phyloP scores from a whole-genome alignment of 2,113 vertebrate genomes.

The Chlamydotis undulata region DNA sequence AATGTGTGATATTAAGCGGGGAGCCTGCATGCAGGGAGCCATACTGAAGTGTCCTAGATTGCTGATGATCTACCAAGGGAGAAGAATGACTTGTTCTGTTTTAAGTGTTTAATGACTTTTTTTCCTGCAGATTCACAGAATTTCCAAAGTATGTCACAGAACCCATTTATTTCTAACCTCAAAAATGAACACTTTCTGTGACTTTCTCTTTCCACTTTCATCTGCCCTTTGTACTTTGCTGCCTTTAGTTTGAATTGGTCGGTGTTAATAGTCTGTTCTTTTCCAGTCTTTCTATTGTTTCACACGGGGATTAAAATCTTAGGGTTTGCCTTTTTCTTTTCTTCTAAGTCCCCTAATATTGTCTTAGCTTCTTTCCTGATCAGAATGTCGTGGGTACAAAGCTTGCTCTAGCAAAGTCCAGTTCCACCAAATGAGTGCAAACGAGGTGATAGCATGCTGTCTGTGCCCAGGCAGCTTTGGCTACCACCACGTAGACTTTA shows the following conservation, averaged over 20 bases:
- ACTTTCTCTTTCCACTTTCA: constrained; percentile 27
- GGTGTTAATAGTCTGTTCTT: neutral
- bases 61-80: neutral
- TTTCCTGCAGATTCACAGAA: constrained; percentile 3
- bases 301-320: neutral
- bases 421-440: neutral
- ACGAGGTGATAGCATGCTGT: neutral
- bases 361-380: neutral
- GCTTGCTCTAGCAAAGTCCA: neutral
- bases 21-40: neutral
- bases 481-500: neutral
- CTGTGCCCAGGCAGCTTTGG: neutral
- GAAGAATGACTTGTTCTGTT: neutral
- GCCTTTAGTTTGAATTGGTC: neutral
- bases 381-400: neutral
- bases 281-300: neutral
- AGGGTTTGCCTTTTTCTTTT: neutral
- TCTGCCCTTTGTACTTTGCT: neutral
- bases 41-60: neutral
- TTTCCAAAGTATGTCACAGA: constrained; percentile 28
- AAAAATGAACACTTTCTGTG: neutral
- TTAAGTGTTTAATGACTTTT: constrained; percentile 32
- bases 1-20: neutral
- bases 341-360: neutral
- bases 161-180: constrained; percentile 11